Evolutionary conservation across 2,113 vertebrate genomes (phyloP).

Genomic region (Hyperopisus bebe): DNA sequence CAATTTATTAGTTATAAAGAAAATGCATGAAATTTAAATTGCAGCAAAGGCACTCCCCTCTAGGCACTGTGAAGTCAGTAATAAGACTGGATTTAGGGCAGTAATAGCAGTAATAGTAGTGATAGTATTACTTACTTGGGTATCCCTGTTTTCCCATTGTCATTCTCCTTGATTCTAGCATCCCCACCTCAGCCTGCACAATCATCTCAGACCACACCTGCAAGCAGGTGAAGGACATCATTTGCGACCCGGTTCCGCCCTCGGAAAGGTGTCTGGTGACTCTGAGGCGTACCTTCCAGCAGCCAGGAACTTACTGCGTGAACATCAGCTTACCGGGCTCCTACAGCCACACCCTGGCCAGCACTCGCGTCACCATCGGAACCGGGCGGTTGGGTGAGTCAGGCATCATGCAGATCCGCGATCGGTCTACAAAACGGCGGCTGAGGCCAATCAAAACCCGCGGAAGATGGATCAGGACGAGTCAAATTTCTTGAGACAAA

Average conservation of each 20-base stretch:
- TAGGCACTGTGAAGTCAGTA: not conserved
- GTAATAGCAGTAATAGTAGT: not conserved
- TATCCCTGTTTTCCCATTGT: not conserved
- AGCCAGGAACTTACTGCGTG: slow-evolving; percentile 80
- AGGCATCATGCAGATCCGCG: not conserved
- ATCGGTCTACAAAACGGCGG: not conserved
- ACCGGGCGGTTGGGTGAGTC: slow-evolving; percentile 56
- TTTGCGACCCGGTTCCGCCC: slow-evolving; percentile 61
- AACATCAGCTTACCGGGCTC: slow-evolving; percentile 80
- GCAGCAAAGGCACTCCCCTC: not conserved
- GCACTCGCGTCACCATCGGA: slow-evolving; percentile 69
- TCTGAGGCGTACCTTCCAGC: slow-evolving; percentile 68
- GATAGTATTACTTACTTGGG: not conserved
- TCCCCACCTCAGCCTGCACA: slow-evolving; percentile 81
- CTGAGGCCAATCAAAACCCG: not conserved
- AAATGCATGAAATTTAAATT: not conserved
- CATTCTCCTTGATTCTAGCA: slow-evolving; percentile 45
- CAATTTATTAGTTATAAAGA: not conserved
- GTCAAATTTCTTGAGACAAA: not conserved
- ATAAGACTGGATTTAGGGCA: not conserved
- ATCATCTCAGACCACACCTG: slow-evolving; percentile 75
- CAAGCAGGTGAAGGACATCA: slow-evolving; percentile 51
- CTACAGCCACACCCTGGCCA: slow-evolving; percentile 69
- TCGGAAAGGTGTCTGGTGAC: slow-evolving; percentile 61
- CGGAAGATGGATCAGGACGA: no score